These are phyloP conservation scores for Mechanitis mazaeus DNA, from an alignment of 2,888 invertebrate species.

Conservation along the genomic window DNA sequence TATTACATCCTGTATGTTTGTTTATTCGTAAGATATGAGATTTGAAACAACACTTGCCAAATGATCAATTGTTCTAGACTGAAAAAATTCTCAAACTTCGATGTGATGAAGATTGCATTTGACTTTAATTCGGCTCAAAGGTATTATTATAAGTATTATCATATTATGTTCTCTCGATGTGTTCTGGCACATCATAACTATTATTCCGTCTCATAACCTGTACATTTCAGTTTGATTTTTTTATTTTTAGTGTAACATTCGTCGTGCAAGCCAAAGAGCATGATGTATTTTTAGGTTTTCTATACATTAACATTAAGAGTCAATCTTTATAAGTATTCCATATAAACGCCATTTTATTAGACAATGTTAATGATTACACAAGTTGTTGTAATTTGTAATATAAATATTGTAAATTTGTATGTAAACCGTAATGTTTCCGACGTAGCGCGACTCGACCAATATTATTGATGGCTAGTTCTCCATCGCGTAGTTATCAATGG, in stretches of 20 bases:
- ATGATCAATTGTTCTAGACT: conserved; percentile 75
- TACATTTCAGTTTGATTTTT: conserved; percentile 62
- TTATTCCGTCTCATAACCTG: conserved; percentile 39
- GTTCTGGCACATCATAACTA: conserved; percentile 53
- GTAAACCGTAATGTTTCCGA: conserved; percentile 64
- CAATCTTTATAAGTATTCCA: conserved; percentile 65
- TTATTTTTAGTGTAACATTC: conserved; percentile 59
- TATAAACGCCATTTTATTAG: conserved; percentile 74
- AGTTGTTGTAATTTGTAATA: conserved; percentile 67
- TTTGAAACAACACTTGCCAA: conserved; percentile 71
- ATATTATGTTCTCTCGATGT: conserved; percentile 29
- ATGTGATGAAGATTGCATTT: conserved; percentile 33
- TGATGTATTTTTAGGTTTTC: conserved; percentile 74
- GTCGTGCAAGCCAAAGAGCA: conserved; percentile 77
- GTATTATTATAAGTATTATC: conserved; percentile 31
- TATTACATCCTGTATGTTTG: conserved; percentile 56
- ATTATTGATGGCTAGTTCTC: conserved; percentile 54
- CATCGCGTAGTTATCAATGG: conserved; percentile 70
- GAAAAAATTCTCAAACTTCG: conserved; percentile 42
- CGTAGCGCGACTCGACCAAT: conserved; percentile 73
- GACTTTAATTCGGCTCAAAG: conserved; percentile 47
- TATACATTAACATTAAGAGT: conserved; percentile 67
- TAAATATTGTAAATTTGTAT: conserved; percentile 74
- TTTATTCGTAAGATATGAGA: conserved; percentile 52
- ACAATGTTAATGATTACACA: conserved; percentile 64